A percentile compares a stretch with the other conserved stretches of the same genome.
These are phyloP conservation scores for Calliphora vomitoria DNA, from an alignment of 2,888 invertebrate species.

Conservation along the genomic window DNA sequence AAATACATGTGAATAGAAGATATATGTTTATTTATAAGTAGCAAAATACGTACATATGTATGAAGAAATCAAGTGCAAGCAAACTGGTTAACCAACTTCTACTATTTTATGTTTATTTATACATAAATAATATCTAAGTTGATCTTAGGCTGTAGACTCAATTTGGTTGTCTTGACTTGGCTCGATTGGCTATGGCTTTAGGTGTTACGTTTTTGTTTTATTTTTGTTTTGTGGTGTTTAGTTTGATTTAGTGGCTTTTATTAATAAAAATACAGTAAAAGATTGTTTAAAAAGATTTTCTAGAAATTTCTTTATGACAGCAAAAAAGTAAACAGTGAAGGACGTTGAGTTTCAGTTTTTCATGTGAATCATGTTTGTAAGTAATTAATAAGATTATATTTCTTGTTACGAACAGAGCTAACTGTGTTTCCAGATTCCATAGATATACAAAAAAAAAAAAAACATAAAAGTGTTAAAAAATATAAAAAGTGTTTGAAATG, in stretches of 20 bases:
- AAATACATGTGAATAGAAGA: conserved; percentile 19
- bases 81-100: conserved; percentile 57
- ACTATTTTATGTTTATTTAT: conserved; percentile 12
- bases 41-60: conserved; percentile 14
- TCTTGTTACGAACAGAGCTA: not conserved
- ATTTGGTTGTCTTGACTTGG: conserved; percentile 16
- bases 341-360: conserved; percentile 24
- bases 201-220: not conserved
- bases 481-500: conserved; percentile 15
- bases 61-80: conserved; percentile 64
- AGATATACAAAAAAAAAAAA: too few relatives aligned
- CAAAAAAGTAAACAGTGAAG: conserved; percentile 20
- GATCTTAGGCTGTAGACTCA: not conserved
- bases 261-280: not conserved
- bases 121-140: not conserved
- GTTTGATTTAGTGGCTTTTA: not conserved
- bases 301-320: conserved; percentile 50
- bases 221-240: not conserved
- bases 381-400: conserved; percentile 1
- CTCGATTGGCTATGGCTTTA: not conserved
- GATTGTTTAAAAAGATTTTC: conserved; percentile 20
- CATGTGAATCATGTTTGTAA: conserved; percentile 2
- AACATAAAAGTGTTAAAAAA: too few relatives aligned
- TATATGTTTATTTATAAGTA: conserved; percentile 20
- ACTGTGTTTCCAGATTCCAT: not conserved